Evolutionary conservation across 2,888 invertebrate species (phyloP).

Genomic region (Orthosia gracilis): DNA sequence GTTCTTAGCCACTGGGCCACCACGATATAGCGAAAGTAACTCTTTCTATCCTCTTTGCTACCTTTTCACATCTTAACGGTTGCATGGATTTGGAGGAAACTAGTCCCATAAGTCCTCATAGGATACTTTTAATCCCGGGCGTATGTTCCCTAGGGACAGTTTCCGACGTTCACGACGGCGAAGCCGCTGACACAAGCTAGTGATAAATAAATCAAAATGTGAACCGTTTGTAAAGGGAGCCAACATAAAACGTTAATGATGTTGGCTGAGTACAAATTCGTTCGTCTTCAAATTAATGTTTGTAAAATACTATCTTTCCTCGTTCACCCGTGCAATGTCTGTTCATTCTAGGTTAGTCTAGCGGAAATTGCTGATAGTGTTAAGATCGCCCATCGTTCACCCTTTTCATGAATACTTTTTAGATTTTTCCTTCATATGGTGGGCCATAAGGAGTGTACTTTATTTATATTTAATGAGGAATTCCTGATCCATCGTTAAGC

Average conservation of each 20-base stretch:
- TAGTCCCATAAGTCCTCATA: no score
- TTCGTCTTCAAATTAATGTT: background rate
- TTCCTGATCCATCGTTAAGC: background rate
- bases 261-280: background rate
- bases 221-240: background rate
- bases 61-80: no score
- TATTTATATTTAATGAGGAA: constrained; percentile 3
- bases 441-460: background rate
- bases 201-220: constrained; percentile 3
- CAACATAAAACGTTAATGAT: constrained; percentile 2
- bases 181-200: no score
- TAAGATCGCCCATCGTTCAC: background rate
- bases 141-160: no score
- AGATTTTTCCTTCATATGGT: background rate
- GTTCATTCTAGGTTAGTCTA: background rate
- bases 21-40: no score
- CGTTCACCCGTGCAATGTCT: background rate
- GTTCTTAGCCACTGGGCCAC: no score
- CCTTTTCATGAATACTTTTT: background rate
- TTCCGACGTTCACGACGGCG: no score
- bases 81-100: no score
- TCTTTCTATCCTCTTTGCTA: no score
- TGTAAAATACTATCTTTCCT: background rate
- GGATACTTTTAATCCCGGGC: no score
- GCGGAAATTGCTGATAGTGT: background rate